These are phyloP conservation scores for Todus mexicanus DNA, from an alignment of 2,797 vertebrate genomes.

Conservation along the genomic window DNA sequence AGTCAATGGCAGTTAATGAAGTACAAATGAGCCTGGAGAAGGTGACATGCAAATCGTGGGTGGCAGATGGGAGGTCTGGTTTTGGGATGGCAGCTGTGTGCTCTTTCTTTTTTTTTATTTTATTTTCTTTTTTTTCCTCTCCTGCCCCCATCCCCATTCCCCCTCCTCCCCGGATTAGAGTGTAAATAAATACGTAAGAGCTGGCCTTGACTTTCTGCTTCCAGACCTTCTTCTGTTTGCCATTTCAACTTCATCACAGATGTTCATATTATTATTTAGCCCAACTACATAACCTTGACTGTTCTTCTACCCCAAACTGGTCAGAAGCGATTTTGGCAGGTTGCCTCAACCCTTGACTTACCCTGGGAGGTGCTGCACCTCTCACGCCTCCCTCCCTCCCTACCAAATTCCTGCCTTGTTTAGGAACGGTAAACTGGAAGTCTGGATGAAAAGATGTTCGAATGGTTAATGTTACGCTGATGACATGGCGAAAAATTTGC, in stretches of 20 bases:
- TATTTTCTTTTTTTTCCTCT: background rate
- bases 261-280: background rate
- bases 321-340: background rate
- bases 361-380: background rate
- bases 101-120: constrained; percentile 37
- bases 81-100: constrained; percentile 81
- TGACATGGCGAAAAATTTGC: constrained; percentile 25
- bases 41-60: constrained; percentile 84
- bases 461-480: background rate
- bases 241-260: constrained; percentile 9
- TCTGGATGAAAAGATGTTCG: background rate
- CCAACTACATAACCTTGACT: background rate
- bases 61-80: constrained; percentile 89
- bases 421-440: background rate
- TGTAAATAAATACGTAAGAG: constrained; percentile 31
- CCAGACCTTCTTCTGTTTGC: background rate
- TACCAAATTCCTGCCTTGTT: background rate
- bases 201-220: constrained; percentile 41
- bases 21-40: constrained; percentile 88
- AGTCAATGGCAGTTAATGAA: constrained; percentile 89
- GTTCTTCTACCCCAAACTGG: background rate
- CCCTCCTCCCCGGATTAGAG: constrained; percentile 11
- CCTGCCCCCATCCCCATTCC: background rate
- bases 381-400: background rate
- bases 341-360: background rate